Evolutionary conservation across 2,113 vertebrate species (phyloP), one percentile per base, ranked within the genome.

Genomic region (Gymnocephalus cernua): DNA sequence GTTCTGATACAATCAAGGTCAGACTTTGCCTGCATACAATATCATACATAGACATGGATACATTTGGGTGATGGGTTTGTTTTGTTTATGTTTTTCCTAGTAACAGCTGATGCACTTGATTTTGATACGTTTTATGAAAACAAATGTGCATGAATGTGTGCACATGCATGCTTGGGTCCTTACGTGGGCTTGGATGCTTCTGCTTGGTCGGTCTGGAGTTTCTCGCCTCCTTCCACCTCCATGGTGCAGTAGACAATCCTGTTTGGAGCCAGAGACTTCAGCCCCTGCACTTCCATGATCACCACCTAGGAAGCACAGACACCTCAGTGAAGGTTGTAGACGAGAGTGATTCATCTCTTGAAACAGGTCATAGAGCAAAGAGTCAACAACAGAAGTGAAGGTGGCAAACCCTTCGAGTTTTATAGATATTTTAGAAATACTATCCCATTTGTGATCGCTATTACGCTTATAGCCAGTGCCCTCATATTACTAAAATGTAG

Each of bases 171-270:
- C 25, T 56, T 23, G 13, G 44, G 51, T 21, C 12, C 97, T 97
- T 95, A 99, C 98, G 97, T 99, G 84, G 98, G 98, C 87, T 99
- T 99, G 35, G 98, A 99, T 51, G 98, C 98, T 89, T 99, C 98
- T 1, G 98, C 98, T 87, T 99, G 98, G 91, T 99, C 98, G 0
- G 98, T 99, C 91, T 99, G 98, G 57, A 99, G 96, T 25, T 99
- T 99, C 94, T 99, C 96, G 50, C 98, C 98, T 27, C 98, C 98
- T 92, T 99, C 98, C 0, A 99, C 98, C 85, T 99, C 98, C 98
- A 99, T 99, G 23, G 98, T 99, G 88, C 98, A 99, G 91, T 99
- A 99, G 1, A 99, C 98, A 18, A 99, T 99, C 85, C 98, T 97
- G 90, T 99, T 99, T 3, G 98, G 98, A 78, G 98, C 98, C 93